Evolutionary conservation across 1,140 invertebrate genomes (phyloP), one percentile per base, ranked within the genome.

Genomic region (Euschistus heros): DNA sequence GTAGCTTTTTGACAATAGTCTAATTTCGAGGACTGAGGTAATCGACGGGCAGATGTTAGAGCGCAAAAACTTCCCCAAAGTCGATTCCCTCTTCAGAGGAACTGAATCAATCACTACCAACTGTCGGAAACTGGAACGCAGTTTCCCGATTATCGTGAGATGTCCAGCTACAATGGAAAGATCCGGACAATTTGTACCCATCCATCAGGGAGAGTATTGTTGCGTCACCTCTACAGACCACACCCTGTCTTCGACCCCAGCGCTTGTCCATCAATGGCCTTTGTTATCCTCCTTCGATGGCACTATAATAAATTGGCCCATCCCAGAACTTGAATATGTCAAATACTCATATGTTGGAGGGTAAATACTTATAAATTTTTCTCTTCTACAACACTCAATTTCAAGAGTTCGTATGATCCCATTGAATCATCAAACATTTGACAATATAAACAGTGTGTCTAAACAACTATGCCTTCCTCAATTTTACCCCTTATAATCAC

Each of bases 131-230:
- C n/a, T 18, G 22, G 5, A 22, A 17, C 47, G 22, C n/a, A 22
- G 47, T 50, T 50, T 50, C 47, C 47, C n/a, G 47, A 50, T 50
- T 20, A 50, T 50, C 47, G 47, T 50, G 22, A 22, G 22, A 22
- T 22, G 10, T 3, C 10, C 6, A 13, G 47, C n/a, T 18, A 50
- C 47, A 50, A 50, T 50, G 22, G 47, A 18, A 8, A 50, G n/a
- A 18, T 18, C 47, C 10, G n/a, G 47, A 18, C 47, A 50, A 50
- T 50, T 50, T 50, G 47, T 50, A 50, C 47, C n/a, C 47, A 50
- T 50, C 47, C 47, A 50, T 50, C 47, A 50, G 10, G 47, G 5
- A 6, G 47, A 20, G 47, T 50, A 20, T 50, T 50, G 47, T 50
- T 50, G 22, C 47, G 47, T 50, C 47, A 50, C 6, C 47, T 50